Evolutionary conservation across 2,113 vertebrate species (phyloP).

Genomic region (Festucalex cinctus): DNA sequence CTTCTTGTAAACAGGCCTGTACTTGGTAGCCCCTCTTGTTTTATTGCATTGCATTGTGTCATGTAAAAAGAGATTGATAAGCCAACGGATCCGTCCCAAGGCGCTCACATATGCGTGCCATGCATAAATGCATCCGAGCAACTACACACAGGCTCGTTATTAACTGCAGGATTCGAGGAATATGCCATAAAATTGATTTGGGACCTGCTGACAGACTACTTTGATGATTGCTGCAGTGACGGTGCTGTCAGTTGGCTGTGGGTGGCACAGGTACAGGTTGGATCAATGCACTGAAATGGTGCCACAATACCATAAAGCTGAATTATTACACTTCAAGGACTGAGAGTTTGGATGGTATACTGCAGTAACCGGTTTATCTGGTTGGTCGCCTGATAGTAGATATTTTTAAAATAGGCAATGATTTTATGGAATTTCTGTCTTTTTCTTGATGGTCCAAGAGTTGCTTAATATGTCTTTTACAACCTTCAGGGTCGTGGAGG

Average conservation of each 20-base stretch:
- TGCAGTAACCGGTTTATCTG: slow-evolving; percentile 50
- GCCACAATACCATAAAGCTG: slow-evolving; percentile 54
- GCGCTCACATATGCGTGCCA: slow-evolving; percentile 25
- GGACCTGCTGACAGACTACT: slow-evolving; percentile 47
- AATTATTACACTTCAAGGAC: slow-evolving; percentile 55
- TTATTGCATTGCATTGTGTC: slow-evolving; percentile 17
- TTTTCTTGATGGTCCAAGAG: slow-evolving; percentile 25
- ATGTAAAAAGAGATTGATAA: slow-evolving; percentile 36
- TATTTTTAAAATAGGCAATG: slow-evolving; percentile 35
- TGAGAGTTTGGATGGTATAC: slow-evolving; percentile 53
- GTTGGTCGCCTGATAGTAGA: slow-evolving; percentile 49
- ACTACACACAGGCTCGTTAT: background rate
- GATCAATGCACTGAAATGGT: slow-evolving; percentile 49
- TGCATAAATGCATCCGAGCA: slow-evolving; percentile 28
- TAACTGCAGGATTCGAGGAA: slow-evolving; percentile 38
- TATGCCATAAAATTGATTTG: slow-evolving; percentile 55
- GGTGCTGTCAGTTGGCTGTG: slow-evolving; percentile 50
- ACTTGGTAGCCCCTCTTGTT: slow-evolving; percentile 20
- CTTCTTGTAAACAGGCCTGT: slow-evolving; percentile 1
- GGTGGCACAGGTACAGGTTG: slow-evolving; percentile 46
- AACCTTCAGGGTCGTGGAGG: slow-evolving; percentile 85
- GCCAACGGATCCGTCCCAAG: slow-evolving; percentile 18
- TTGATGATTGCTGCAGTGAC: slow-evolving; percentile 57
- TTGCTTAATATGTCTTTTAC: slow-evolving; percentile 58
- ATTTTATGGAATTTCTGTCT: slow-evolving; percentile 30